Evolutionary conservation across 2,113 vertebrate genomes (phyloP).

Genomic region (Notiomystis cincta): DNA sequence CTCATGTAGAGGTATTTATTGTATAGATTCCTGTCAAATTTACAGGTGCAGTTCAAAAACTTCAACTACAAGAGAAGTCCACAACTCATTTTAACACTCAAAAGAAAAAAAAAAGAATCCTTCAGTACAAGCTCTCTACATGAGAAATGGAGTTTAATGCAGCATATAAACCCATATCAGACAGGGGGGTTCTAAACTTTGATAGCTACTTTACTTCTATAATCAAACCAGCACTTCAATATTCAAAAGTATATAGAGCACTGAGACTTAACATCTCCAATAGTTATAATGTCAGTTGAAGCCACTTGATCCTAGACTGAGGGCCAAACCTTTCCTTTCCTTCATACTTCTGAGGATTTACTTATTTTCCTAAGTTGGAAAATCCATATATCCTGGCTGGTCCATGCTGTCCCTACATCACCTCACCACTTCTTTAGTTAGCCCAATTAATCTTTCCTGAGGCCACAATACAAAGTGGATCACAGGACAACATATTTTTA

Average conservation of each 20-base stretch:
- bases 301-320: background rate
- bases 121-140: background rate
- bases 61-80: background rate
- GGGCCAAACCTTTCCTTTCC: background rate
- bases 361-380: background rate
- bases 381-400: background rate
- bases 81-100: background rate
- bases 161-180: background rate
- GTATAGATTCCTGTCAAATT: background rate
- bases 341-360: background rate
- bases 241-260: background rate
- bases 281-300: background rate
- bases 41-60: background rate
- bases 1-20: background rate
- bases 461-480: background rate
- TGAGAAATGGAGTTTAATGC: background rate
- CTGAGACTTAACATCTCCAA: background rate
- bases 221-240: background rate
- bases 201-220: background rate
- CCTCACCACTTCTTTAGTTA: background rate
- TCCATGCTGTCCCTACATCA: background rate
- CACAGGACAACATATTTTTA: background rate
- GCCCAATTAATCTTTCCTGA: background rate
- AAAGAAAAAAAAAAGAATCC: background rate
- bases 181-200: background rate